These are phyloP conservation scores for Clostera curtula DNA, from an alignment of 2,888 invertebrate species.

Conservation along the genomic window DNA sequence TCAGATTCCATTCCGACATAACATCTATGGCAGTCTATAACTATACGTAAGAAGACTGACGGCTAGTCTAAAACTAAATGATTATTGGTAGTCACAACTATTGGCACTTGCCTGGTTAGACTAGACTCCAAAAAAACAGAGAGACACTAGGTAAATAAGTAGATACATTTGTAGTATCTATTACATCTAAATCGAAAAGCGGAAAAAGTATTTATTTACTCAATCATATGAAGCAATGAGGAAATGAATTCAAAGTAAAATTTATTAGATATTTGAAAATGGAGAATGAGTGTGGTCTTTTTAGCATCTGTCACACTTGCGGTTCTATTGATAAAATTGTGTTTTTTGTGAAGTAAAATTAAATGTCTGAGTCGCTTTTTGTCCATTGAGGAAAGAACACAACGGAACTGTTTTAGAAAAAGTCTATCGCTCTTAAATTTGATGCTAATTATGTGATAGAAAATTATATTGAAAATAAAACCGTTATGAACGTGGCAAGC, in stretches of 20 bases:
- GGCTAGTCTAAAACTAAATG: too few relatives aligned
- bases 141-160: too few relatives aligned
- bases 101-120: too few relatives aligned
- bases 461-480: constrained; percentile 1
- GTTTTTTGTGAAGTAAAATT: constrained; percentile 5
- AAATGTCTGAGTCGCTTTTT: constrained; percentile 3
- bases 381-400: constrained; percentile 2
- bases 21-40: too few relatives aligned
- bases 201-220: neutral
- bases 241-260: constrained; percentile 4
- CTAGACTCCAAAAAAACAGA: too few relatives aligned
- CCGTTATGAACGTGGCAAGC: constrained; percentile 10
- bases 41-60: too few relatives aligned
- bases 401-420: constrained; percentile 1
- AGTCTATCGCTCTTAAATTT: neutral
- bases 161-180: too few relatives aligned
- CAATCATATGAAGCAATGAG: constrained; percentile 1
- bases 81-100: too few relatives aligned
- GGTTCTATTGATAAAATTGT: constrained; percentile 2
- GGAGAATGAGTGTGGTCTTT: constrained; percentile 2
- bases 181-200: neutral
- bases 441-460: constrained; percentile 2
- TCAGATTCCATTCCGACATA: too few relatives aligned
- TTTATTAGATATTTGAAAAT: constrained; percentile 8
- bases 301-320: constrained; percentile 6